These are phyloP conservation scores for Cryptocephalus moraei DNA, from an alignment of 2,888 invertebrate species.

Conservation along the genomic window DNA sequence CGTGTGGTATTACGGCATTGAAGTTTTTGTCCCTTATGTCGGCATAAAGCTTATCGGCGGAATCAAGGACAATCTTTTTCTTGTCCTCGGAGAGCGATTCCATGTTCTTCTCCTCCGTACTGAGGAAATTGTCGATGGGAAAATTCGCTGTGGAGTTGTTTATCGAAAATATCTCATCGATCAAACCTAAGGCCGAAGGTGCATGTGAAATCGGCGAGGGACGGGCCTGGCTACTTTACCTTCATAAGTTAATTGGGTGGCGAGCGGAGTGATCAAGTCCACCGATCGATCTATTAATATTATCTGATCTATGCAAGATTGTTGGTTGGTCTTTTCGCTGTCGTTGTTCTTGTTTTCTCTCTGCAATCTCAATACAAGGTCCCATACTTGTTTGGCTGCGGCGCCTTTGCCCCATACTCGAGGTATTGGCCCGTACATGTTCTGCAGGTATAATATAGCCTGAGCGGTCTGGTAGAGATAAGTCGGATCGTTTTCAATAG, in stretches of 20 bases:
- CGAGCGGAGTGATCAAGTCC: slow-evolving; percentile 84
- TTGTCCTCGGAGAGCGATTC: slow-evolving; percentile 53
- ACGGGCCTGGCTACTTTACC: slow-evolving; percentile 32
- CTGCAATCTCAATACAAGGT: slow-evolving; percentile 66
- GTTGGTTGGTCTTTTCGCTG: slow-evolving; percentile 19
- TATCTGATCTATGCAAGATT: slow-evolving; percentile 67
- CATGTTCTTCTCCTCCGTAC: slow-evolving; percentile 51
- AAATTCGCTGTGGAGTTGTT: slow-evolving; percentile 70
- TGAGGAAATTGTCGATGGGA: slow-evolving; percentile 75
- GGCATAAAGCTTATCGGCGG: slow-evolving; percentile 76
- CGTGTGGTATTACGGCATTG: slow-evolving; percentile 49
- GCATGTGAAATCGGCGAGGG: not conserved
- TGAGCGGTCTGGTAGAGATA: slow-evolving; percentile 80
- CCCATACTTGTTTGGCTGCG: slow-evolving; percentile 81
- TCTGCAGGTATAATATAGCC: slow-evolving; percentile 76
- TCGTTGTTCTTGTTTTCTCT: slow-evolving; percentile 48
- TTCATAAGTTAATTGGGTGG: slow-evolving; percentile 94
- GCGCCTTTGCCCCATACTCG: slow-evolving; percentile 79
- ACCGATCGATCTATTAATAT: slow-evolving; percentile 82
- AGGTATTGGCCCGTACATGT: slow-evolving; percentile 80
- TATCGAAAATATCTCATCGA: slow-evolving; percentile 91
- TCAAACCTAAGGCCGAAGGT: slow-evolving; percentile 46
- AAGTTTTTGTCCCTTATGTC: slow-evolving; percentile 91
- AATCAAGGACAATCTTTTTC: slow-evolving; percentile 73
- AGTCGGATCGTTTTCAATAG: slow-evolving; percentile 82